Conservation (phyloP, 2,888 invertebrate species). For the Iphiclides podalirius region DNA sequence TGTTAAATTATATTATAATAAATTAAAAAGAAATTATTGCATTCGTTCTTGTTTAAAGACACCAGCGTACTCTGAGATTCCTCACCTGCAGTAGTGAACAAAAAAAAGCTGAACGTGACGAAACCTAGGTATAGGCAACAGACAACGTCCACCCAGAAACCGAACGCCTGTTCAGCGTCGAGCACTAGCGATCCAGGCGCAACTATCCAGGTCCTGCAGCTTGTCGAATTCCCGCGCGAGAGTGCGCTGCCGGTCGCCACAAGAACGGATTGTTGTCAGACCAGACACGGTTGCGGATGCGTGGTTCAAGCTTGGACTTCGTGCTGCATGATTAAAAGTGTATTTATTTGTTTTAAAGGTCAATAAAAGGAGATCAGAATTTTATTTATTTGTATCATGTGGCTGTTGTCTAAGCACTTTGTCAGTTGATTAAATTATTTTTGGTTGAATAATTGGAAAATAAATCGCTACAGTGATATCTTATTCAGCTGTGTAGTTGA, state of each 20-base stretch:
- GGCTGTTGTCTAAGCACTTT: too few relatives aligned
- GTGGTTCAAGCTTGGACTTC: slow-evolving; percentile 92
- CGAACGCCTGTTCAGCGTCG: slow-evolving; percentile 69
- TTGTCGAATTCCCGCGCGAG: slow-evolving; percentile 86
- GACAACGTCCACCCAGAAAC: slow-evolving; percentile 79
- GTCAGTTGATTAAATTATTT: too few relatives aligned
- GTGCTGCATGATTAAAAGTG: slow-evolving; percentile 73
- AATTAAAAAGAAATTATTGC: background rate
- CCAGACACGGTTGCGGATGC: slow-evolving; percentile 90
- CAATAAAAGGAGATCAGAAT: too few relatives aligned
- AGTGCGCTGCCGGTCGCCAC: slow-evolving; percentile 82
- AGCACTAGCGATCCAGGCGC: slow-evolving; percentile 78
- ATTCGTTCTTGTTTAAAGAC: too few relatives aligned
- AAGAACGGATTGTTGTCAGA: slow-evolving; percentile 89
- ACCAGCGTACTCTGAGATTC: background rate
- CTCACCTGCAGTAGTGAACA: slow-evolving; percentile 61
- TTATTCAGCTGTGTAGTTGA: too few relatives aligned
- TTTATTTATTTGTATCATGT: too few relatives aligned
- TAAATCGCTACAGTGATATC: too few relatives aligned
- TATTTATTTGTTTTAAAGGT: too few relatives aligned
- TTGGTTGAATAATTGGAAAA: too few relatives aligned
- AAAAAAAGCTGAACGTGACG: slow-evolving; percentile 85
- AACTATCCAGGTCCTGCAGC: slow-evolving; percentile 82
- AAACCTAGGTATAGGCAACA: slow-evolving; percentile 76
- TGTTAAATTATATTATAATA: too few relatives aligned